Conservation (phyloP, 2,113 vertebrate species). For the Xerus inauris region DNA sequence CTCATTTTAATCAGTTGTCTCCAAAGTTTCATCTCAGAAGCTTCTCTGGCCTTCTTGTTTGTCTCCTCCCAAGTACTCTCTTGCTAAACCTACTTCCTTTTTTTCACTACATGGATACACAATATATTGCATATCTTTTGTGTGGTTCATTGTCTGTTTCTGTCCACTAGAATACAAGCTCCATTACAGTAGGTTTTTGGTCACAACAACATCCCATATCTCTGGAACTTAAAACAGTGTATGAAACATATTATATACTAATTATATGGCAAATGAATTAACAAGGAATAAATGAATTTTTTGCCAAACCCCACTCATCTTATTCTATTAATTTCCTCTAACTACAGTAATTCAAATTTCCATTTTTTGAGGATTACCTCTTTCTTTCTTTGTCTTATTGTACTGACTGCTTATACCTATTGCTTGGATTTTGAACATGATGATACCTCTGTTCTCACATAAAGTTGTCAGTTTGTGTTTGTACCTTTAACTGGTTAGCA, state of each 20-base stretch:
- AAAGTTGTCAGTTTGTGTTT: conserved; percentile 39
- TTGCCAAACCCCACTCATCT: background rate
- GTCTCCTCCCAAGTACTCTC: background rate
- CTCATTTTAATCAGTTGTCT: background rate
- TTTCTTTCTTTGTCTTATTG: background rate
- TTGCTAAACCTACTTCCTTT: background rate
- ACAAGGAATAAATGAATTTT: background rate
- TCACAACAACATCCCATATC: background rate
- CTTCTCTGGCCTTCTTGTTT: background rate
- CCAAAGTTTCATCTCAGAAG: background rate
- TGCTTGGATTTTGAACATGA: conserved; percentile 19
- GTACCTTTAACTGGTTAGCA: background rate
- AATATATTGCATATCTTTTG: background rate
- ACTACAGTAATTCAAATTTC: background rate
- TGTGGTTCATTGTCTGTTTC: background rate
- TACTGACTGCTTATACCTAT: background rate
- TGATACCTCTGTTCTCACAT: conserved; percentile 33
- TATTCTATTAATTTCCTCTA: background rate
- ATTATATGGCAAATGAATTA: background rate
- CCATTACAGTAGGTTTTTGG: background rate
- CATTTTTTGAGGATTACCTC: background rate
- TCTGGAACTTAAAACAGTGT: background rate
- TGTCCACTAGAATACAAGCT: background rate
- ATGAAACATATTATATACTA: background rate
- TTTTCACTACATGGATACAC: background rate